These are phyloP conservation scores for Cephus pulcher DNA, from an alignment of 2,888 invertebrate species.

Conservation along the genomic window DNA sequence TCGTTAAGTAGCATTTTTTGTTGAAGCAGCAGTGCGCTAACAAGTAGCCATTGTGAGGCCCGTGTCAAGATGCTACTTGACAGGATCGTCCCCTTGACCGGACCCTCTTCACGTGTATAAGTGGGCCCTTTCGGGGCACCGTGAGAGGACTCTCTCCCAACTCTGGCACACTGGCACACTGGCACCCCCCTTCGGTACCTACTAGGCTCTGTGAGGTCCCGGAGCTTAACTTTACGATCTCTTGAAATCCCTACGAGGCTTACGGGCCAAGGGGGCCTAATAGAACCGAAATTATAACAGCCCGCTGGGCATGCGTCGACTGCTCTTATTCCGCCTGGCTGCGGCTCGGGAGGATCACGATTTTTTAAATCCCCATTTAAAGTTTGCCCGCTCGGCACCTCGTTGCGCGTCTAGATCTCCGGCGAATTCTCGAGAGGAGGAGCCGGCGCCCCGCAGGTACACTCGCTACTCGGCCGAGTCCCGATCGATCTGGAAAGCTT, in stretches of 20 bases:
- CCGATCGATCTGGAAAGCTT: too few relatives aligned
- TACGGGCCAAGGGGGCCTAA: slow-evolving; percentile 50
- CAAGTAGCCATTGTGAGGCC: slow-evolving; percentile 59
- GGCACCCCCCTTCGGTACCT: not conserved
- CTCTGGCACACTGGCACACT: not conserved
- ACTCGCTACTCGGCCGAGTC: too few relatives aligned
- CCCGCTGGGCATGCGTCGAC: slow-evolving; percentile 65
- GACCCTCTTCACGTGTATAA: slow-evolving; percentile 16
- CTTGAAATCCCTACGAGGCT: slow-evolving; percentile 54
- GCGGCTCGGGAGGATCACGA: slow-evolving; percentile 27
- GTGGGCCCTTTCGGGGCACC: not conserved
- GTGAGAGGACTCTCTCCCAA: too few relatives aligned
- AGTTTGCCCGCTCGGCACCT: not conserved
- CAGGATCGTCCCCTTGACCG: slow-evolving; percentile 35
- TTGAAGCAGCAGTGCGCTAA: slow-evolving; percentile 51
- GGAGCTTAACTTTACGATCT: slow-evolving; percentile 64
- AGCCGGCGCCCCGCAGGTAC: too few relatives aligned
- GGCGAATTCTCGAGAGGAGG: too few relatives aligned
- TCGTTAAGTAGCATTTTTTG: slow-evolving; percentile 25
- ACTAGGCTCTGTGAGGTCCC: slow-evolving; percentile 50
- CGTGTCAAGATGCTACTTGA: slow-evolving; percentile 63
- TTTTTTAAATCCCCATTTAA: slow-evolving; percentile 2
- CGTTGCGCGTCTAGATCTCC: too few relatives aligned
- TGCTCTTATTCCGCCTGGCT: slow-evolving; percentile 66
- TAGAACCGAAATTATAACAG: slow-evolving; percentile 65